These are phyloP conservation scores for Desmodus rotundus DNA, from an alignment of 2,113 vertebrate genomes.

Conservation along the genomic window DNA sequence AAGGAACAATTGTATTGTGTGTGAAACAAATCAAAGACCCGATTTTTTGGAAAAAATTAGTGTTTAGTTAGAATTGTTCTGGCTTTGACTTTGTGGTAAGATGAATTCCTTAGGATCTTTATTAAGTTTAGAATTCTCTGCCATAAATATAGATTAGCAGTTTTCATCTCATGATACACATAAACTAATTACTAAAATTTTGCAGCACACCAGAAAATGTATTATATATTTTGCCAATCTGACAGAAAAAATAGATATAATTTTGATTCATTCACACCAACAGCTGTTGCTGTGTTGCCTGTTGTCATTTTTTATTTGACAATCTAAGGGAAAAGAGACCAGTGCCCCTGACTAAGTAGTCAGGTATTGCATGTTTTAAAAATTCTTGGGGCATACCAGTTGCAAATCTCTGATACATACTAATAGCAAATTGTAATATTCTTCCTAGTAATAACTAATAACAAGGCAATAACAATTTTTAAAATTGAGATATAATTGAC, in stretches of 20 bases:
- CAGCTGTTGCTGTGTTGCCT: not conserved
- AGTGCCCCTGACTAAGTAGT: not conserved
- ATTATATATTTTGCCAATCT: not conserved
- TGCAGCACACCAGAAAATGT: not conserved
- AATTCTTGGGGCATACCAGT: not conserved
- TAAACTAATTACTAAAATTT: not conserved
- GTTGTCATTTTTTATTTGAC: not conserved
- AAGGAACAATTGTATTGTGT: not conserved
- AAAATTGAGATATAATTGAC: not conserved
- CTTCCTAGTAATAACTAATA: not conserved
- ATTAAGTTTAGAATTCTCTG: not conserved
- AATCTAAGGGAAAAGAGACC: not conserved
- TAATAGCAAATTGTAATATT: not conserved
- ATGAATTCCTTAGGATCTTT: slow-evolving; percentile 36
- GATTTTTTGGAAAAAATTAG: not conserved
- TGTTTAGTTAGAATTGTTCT: not conserved
- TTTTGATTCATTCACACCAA: not conserved
- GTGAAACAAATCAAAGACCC: not conserved
- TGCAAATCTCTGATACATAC: not conserved
- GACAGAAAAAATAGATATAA: not conserved
- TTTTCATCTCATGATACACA: not conserved
- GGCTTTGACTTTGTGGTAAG: slow-evolving; percentile 6
- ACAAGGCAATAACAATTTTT: not conserved
- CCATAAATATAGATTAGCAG: not conserved
- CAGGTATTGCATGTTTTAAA: not conserved